phyloP scores from a whole-genome alignment of 2,888 invertebrate genomes.

The Scaptomyza cyrtandrae region DNA sequence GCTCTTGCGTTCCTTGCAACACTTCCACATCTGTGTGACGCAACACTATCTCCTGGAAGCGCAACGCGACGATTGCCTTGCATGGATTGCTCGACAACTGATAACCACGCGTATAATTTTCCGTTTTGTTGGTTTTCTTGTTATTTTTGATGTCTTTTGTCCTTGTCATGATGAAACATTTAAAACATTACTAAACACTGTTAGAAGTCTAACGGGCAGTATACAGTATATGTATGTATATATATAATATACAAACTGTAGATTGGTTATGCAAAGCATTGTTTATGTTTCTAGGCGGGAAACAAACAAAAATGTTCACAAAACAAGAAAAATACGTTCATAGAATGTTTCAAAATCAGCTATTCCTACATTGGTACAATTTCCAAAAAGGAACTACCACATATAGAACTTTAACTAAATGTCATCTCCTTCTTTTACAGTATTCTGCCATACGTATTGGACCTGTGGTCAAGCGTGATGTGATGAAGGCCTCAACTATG shows the following conservation, averaged over 20 bases:
- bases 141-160: background rate
- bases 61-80: conserved; percentile 31
- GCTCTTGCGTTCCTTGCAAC: conserved; percentile 27
- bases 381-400: too few species aligned
- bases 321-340: too few species aligned
- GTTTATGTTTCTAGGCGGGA: too few species aligned
- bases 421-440: conserved; percentile 86
- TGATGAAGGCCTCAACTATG: conserved; percentile 99
- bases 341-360: too few species aligned
- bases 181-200: background rate
- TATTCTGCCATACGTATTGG: conserved; percentile 99
- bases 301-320: too few species aligned
- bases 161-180: conserved; percentile 7
- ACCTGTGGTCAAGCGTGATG: conserved; percentile 99
- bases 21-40: conserved; percentile 49
- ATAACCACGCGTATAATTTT: background rate
- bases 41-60: conserved; percentile 39
- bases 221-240: background rate
- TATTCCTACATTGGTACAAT: too few species aligned
- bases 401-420: background rate
- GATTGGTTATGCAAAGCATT: background rate
- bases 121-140: background rate
- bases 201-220: background rate
- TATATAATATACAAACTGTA: background rate
- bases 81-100: background rate